These are phyloP conservation scores for Antedon mediterranea DNA, from an alignment of 53 echinoderm and acorn worm species.

Conservation along the genomic window DNA sequence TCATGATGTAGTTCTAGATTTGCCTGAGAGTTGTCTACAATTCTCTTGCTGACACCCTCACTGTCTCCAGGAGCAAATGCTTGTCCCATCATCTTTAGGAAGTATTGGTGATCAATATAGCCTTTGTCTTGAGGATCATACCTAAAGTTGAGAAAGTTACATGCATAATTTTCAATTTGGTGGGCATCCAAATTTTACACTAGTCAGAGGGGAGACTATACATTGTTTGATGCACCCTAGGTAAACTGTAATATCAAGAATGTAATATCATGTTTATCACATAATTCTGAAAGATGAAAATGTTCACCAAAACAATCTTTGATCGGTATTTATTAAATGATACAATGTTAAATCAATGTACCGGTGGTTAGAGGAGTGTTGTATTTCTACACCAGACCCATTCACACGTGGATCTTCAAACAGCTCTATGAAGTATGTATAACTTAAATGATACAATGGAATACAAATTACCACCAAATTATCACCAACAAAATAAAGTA, in stretches of 20 bases:
- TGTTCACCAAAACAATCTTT: too few species aligned
- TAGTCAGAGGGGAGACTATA: too few species aligned
- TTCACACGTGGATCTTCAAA: slow-evolving; percentile 71
- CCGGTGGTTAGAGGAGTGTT: slow-evolving; percentile 65
- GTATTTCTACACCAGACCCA: slow-evolving; percentile 74
- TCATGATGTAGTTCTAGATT: slow-evolving; percentile 64
- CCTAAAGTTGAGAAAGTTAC: slow-evolving; percentile 11
- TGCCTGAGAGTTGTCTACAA: slow-evolving; percentile 56
- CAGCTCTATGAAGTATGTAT: slow-evolving; percentile 71
- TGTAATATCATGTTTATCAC: too few species aligned
- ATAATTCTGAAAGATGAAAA: too few species aligned
- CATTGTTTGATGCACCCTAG: too few species aligned
- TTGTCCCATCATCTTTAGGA: slow-evolving; percentile 90
- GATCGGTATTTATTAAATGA: too few species aligned
- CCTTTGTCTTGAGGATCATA: slow-evolving; percentile 65
- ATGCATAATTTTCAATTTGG: too few species aligned
- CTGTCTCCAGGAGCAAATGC: slow-evolving; percentile 89
- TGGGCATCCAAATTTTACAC: too few species aligned
- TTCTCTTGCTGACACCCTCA: slow-evolving; percentile 56
- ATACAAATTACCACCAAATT: too few species aligned
- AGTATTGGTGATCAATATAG: slow-evolving; percentile 86
- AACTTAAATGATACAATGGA: slow-evolving; percentile 56
- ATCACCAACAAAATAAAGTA: too few species aligned
- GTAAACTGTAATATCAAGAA: too few species aligned
- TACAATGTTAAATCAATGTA: slow-evolving; percentile 48